phyloP scores from a whole-genome alignment of 2,888 invertebrate genomes.

The Euzetes globulus region DNA sequence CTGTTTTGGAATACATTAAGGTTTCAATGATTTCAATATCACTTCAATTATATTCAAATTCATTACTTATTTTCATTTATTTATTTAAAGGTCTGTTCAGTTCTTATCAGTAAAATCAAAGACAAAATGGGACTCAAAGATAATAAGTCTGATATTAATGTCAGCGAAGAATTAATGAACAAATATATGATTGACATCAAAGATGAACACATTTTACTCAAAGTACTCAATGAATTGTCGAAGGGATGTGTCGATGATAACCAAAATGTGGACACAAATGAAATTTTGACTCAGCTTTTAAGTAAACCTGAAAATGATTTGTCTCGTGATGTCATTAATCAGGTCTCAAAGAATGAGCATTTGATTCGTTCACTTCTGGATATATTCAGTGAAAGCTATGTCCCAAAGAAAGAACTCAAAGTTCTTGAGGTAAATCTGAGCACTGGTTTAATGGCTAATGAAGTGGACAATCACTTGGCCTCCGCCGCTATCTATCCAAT shows the following conservation, averaged over 20 bases:
- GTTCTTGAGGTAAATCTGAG: constrained; percentile 56
- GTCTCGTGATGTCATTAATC: constrained; percentile 26
- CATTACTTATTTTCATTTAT: background rate
- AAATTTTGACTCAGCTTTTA: background rate
- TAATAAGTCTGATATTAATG: constrained; percentile 57
- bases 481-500: constrained; percentile 15
- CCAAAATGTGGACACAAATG: constrained; percentile 27
- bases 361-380: constrained; percentile 52
- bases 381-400: constrained; percentile 67
- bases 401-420: constrained; percentile 59
- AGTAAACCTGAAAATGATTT: constrained; percentile 10
- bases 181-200: background rate
- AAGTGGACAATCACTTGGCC: constrained; percentile 24
- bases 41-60: background rate
- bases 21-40: constrained; percentile 56
- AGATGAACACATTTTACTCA: constrained; percentile 38
- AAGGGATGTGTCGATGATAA: constrained; percentile 35
- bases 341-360: constrained; percentile 25
- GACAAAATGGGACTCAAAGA: background rate
- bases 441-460: background rate
- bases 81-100: background rate
- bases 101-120: background rate
- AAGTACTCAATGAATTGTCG: constrained; percentile 27
- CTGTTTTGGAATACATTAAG: background rate
- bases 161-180: constrained; percentile 1